Base-by-base conservation (phyloP, 2,888 invertebrate species). In the Protula sp. region DNA sequence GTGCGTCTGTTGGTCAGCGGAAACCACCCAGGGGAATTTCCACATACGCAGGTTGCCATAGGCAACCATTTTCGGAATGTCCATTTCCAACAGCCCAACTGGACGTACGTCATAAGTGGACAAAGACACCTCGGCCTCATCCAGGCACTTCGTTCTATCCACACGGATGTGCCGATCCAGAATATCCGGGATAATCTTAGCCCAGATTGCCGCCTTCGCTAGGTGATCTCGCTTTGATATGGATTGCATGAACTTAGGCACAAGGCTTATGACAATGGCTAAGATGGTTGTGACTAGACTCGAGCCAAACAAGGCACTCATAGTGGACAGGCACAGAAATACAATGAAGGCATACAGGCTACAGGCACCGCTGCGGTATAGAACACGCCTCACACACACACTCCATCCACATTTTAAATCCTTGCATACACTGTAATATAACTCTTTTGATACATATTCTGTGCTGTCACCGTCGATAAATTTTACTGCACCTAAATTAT, bases 21-120 rank as follows among this genome's bases (percentile, higher is more conserved):
- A 68, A 9, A 69, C 69, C 9, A 61, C 29, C 69, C 67, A 67
- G 29, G 68, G 65, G 55, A 65, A 69, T 59, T 67, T 68, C 69
- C 69, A 69, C 26, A 69, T 52, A 14, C 63, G 59, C 24, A 69
- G 59, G 2, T 61, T 55, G 27, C 68, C 45, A 38, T 59, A 58
- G 3, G 30, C 30, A 27, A 48, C 47, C 59, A 64, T 54, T 14
- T 60, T 56, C 1, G 69, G 69, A 22, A 68, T 48, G 14, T 69
- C 67, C 62, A 68, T 54, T 55, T 69, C 69, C 4, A 68, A 54
- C 2, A 62, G 31, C 1, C 69, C 69, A 9, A 69, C 65, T 2
- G 69, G 69, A 38, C 69, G 58, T n/a, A 69, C 69, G 58, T 69
- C 69, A 50, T 69, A 69, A 4, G 69, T 69, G 4, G 68, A 63